These are phyloP conservation scores for Apodemia zela DNA, from an alignment of 2,888 invertebrate genomes.

Conservation along the genomic window DNA sequence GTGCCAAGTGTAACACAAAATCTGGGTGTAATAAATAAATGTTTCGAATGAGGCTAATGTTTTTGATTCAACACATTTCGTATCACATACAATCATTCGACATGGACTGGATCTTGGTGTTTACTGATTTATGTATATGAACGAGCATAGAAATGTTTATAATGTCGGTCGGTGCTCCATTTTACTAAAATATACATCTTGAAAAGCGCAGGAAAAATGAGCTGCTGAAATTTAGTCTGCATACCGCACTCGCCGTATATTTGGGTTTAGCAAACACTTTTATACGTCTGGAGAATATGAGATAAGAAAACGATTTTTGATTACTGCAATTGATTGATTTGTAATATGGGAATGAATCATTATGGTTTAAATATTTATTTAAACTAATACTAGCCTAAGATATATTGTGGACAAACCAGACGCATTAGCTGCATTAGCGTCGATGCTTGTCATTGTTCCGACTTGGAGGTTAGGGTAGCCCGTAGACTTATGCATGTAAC, in stretches of 20 bases:
- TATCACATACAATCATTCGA: constrained; percentile 25
- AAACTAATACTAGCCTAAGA: no score
- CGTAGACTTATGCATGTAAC: no score
- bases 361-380: no score
- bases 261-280: constrained; percentile 3
- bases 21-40: constrained; percentile 22
- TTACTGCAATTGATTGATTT: not conserved
- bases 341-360: not conserved
- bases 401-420: no score
- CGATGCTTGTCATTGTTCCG: no score
- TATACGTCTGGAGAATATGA: not conserved
- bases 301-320: not conserved
- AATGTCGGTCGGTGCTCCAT: constrained; percentile 49
- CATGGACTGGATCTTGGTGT: constrained; percentile 32
- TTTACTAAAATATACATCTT: constrained; percentile 60
- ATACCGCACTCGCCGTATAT: constrained; percentile 32
- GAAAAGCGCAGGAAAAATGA: constrained; percentile 59
- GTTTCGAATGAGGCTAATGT: constrained; percentile 34
- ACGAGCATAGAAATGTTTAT: constrained; percentile 55
- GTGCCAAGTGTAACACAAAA: constrained; percentile 7
- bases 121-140: constrained; percentile 43
- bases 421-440: no score
- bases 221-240: constrained; percentile 59
- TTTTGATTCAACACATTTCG: constrained; percentile 12
- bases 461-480: no score